A percentile compares a stretch with the other conserved stretches of the same genome.
phyloP scores from a whole-genome alignment of 1,140 invertebrate genomes.

The Anastrepha obliqua region DNA sequence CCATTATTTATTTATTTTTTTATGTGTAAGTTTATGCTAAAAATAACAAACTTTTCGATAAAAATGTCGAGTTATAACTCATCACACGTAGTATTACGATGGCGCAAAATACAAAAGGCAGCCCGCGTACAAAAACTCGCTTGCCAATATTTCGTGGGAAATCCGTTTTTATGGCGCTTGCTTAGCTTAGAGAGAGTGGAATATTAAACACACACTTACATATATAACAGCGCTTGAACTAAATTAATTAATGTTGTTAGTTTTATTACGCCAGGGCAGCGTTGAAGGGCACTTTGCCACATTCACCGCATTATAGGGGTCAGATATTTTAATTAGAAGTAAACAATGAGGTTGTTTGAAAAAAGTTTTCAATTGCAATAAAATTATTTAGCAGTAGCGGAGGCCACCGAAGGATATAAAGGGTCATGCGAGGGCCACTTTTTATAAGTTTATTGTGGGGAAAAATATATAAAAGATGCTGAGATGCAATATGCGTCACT shows the following conservation, averaged over 20 bases:
- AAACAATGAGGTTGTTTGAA: not conserved
- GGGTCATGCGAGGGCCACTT: too few species aligned
- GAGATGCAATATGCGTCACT: too few species aligned
- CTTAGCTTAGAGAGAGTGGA: too few species aligned
- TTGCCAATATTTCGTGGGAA: too few species aligned
- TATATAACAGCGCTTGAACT: not conserved
- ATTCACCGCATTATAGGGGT: conserved; percentile 5
- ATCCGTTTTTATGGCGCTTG: not conserved
- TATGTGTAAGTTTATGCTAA: too few species aligned
- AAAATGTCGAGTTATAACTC: not conserved
- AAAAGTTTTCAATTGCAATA: not conserved
- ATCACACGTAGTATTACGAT: too few species aligned
- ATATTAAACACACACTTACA: not conserved
- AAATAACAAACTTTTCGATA: too few species aligned
- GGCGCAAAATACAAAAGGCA: too few species aligned
- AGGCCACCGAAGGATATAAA: not conserved
- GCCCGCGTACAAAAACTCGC: too few species aligned
- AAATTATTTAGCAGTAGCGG: not conserved
- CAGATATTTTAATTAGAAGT: not conserved
- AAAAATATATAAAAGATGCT: too few species aligned
- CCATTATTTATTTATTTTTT: too few species aligned
- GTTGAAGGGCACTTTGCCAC: not conserved
- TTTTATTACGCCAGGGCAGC: not conserved
- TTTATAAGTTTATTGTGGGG: too few species aligned
- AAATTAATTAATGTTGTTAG: conserved; percentile 41